Base-by-base conservation (phyloP, 1,140 invertebrate species). In the Ooceraea biroi region DNA sequence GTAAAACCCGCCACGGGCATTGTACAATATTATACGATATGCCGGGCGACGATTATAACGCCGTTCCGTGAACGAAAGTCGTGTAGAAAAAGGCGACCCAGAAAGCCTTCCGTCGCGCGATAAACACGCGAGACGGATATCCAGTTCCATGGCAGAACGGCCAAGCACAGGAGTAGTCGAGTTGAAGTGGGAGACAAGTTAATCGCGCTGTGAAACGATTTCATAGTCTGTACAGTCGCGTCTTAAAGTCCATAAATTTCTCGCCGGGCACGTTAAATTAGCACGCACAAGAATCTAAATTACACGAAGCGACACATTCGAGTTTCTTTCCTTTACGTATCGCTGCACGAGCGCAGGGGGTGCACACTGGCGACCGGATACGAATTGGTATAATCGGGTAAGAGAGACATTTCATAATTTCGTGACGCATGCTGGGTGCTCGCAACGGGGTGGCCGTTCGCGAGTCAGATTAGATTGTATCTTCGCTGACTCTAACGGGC, bases 381-480 rank as follows among this genome's bases (percentile, higher is more conserved):
- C 14, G 44, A 66, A 77, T 77, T 44, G 27, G 65, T 74, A 44
- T 12, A 19, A 36, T 44, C 17, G 17, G 5, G n/a, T 27, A 19
- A 19, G 17, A n/a, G 10, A 41, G n/a, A 25, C 5, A 12, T 80
- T 80, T 58, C 65, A 77, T 77, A 60, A 77, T 69, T 71, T 69
- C 52, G 36, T 71, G 48, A 80, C 57, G 36, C 73, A 10, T 66
- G 27, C 44, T 58, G 22, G 27, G 36, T 22, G 55, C 52, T 57
- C 50, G 30, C 46, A 52, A 55, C 52, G 50, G 27, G 14, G 7
- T 7, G 36, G 55, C 46, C 63, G 63, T 48, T 78, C 30, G 48
- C 17, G 50, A 36, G 76, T 80, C 65, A 80, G 76, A 80, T 80
- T 80, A 80, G 69, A 80, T 80, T 80, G 65, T 65, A 69, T 80